phyloP scores from a whole-genome alignment of 2,113 vertebrate genomes.

The Trachemys scripta region DNA sequence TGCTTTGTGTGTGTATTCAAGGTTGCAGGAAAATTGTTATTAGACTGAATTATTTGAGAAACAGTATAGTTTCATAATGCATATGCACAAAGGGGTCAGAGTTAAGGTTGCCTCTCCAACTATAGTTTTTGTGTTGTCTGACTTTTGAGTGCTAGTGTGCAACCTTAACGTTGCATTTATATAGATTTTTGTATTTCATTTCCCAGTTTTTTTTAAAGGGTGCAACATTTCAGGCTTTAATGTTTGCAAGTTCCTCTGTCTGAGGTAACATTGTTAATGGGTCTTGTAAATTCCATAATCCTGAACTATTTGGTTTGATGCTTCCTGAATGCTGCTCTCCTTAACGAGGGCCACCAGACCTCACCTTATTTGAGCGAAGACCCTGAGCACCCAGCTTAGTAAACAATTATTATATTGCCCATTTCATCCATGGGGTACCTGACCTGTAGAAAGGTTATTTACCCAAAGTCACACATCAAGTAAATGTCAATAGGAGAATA shows the following conservation, averaged over 20 bases:
- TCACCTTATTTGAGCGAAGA: background rate
- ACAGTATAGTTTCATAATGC: background rate
- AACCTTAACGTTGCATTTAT: background rate
- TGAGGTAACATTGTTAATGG: background rate
- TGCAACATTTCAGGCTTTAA: background rate
- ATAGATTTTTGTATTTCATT: background rate
- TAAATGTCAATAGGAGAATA: slow-evolving; percentile 16
- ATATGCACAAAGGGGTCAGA: background rate
- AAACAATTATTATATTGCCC: slow-evolving; percentile 18
- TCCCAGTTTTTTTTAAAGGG: background rate
- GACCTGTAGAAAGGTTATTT: slow-evolving; percentile 44
- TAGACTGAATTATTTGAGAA: background rate
- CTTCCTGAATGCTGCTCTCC: background rate
- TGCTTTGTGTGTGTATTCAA: background rate
- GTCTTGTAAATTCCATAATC: background rate
- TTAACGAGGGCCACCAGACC: background rate
- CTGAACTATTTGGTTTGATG: background rate
- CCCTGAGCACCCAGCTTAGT: background rate
- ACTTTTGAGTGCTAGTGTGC: background rate
- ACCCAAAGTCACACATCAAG: slow-evolving; percentile 13
- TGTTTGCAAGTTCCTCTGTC: background rate
- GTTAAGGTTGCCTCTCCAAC: background rate
- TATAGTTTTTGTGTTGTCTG: background rate
- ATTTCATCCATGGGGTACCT: background rate
- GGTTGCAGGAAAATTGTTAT: background rate